A percentile compares a stretch with the other conserved stretches of the same genome.
These are phyloP conservation scores for Naja naja DNA, from an alignment of 2,113 vertebrate genomes.

Conservation along the genomic window DNA sequence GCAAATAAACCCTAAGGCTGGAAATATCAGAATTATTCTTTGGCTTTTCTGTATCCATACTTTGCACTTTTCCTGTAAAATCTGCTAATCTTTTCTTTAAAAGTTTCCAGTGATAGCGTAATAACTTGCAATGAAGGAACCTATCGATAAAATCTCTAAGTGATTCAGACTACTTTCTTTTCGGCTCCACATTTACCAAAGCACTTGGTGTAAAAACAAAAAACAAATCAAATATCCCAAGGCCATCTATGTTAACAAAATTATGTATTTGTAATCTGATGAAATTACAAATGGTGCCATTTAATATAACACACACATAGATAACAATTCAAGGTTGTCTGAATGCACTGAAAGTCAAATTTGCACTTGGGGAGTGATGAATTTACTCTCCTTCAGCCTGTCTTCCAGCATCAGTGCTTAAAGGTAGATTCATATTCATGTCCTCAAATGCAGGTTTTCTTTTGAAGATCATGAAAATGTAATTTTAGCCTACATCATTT, in stretches of 20 bases:
- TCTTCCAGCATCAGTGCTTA: not conserved
- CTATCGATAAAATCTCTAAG: slow-evolving; percentile 22
- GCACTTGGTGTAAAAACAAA: slow-evolving; percentile 15
- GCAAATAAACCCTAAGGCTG: not conserved
- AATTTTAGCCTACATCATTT: not conserved
- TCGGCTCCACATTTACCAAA: slow-evolving; percentile 30
- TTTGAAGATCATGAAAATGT: not conserved
- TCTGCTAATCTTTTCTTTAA: not conserved
- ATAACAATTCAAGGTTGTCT: slow-evolving; percentile 6
- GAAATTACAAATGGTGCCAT: slow-evolving; percentile 22
- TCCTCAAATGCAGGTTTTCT: not conserved
- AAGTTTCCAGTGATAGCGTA: not conserved
- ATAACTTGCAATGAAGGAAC: not conserved
- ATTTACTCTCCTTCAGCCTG: not conserved
- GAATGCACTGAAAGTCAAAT: not conserved
- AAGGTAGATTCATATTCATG: not conserved
- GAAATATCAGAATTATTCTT: not conserved
- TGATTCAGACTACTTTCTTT: slow-evolving; percentile 36
- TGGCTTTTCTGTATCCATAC: not conserved
- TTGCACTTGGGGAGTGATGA: not conserved
- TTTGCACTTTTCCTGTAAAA: not conserved
- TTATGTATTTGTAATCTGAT: slow-evolving; percentile 40
- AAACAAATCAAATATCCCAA: slow-evolving; percentile 31
- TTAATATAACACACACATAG: not conserved
- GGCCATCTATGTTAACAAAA: slow-evolving; percentile 30